Evolutionary conservation across 2,888 invertebrate species (phyloP).

Genomic region (Drosophila maculinotata): DNA sequence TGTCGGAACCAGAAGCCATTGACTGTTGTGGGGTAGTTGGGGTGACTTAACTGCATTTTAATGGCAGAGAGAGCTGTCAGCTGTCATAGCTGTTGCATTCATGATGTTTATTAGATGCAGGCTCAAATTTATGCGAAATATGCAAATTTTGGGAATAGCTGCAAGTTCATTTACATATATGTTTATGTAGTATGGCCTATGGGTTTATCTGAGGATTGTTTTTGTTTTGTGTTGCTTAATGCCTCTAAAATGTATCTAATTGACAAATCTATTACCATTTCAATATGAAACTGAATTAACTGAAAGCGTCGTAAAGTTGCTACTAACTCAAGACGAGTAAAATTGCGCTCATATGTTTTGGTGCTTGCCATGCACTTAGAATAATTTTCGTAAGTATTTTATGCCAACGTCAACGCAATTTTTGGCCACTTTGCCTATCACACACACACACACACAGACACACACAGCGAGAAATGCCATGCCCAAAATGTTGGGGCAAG

Average conservation of each 20-base stretch:
- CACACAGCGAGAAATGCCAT: neutral
- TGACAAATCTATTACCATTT: no score
- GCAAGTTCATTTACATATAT: constrained; percentile 1
- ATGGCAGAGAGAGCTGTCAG: constrained; percentile 36
- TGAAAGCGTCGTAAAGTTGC: neutral
- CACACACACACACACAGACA: constrained; percentile 27
- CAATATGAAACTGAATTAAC: no score
- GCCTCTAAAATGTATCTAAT: neutral
- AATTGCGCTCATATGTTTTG: constrained; percentile 18
- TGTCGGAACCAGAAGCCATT: constrained; percentile 7
- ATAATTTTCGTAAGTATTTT: constrained; percentile 67
- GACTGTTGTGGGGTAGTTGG: constrained; percentile 18
- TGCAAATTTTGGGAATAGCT: neutral
- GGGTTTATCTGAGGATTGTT: neutral
- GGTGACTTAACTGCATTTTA: constrained; percentile 22
- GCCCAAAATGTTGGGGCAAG: no score
- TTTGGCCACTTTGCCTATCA: constrained; percentile 63
- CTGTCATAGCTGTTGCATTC: constrained; percentile 13
- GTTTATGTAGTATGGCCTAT: neutral
- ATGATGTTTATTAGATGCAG: constrained; percentile 17
- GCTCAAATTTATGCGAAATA: constrained; percentile 8
- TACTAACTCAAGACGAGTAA: neutral
- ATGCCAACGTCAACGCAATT: constrained; percentile 60
- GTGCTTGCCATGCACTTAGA: constrained; percentile 55
- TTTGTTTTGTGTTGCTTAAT: neutral